These are phyloP conservation scores for Limosa lapponica DNA, from an alignment of 2,797 vertebrate species.

Conservation along the genomic window DNA sequence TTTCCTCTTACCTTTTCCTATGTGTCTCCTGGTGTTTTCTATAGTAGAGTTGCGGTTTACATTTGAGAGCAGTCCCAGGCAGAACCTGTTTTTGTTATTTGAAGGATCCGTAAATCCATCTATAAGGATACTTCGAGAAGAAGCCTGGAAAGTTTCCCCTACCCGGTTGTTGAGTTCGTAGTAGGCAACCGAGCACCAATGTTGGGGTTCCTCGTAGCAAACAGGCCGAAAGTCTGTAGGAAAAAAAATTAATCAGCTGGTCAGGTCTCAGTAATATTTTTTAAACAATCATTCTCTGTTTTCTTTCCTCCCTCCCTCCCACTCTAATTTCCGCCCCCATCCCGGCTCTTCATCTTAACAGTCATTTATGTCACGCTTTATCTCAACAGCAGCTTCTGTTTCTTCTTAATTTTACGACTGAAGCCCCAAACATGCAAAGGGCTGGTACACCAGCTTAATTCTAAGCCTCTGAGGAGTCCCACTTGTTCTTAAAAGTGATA, in stretches of 20 bases:
- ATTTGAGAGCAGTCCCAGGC: conserved; percentile 95
- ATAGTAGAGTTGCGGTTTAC: conserved; percentile 99
- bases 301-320: not conserved
- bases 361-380: not conserved
- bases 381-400: not conserved
- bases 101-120: conserved; percentile 98
- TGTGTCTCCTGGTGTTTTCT: conserved; percentile 95
- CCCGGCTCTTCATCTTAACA: not conserved
- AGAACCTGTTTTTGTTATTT: conserved; percentile 97
- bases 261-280: not conserved
- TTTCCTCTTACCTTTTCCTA: conserved; percentile 91
- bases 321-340: no score
- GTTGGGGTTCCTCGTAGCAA: conserved; percentile 95
- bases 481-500: conserved; percentile 10
- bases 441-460: not conserved
- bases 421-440: not conserved
- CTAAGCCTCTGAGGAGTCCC: not conserved
- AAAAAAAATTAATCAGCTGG: not conserved
- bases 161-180: conserved; percentile 97
- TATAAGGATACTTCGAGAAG: conserved; percentile 90
- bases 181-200: conserved; percentile 97
- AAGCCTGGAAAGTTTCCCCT: conserved; percentile 96
- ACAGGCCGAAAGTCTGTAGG: conserved; percentile 90
- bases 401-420: conserved; percentile 17
- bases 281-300: not conserved